Evolutionary conservation across 2,888 invertebrate species (phyloP), one percentile per base, ranked within the genome.

Genomic region (Clitarchus hookeri): DNA sequence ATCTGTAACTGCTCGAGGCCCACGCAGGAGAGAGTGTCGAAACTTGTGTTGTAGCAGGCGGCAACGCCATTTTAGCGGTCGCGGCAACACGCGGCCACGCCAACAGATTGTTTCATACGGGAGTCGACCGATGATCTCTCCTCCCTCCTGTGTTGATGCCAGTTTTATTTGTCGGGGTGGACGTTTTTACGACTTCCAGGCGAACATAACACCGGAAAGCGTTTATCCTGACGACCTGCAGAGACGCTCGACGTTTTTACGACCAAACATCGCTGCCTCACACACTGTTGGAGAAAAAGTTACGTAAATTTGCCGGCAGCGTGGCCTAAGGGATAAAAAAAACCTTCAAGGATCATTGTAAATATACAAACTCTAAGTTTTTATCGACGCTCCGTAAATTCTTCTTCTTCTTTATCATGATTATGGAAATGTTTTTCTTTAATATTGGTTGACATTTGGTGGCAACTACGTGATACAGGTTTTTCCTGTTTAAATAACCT

Each of bases 181-280:
- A 65, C n/a, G 19, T 65, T 23, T 65, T 65, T 65, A 65, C 65
- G n/a, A 19, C 65, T 65, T 65, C 19, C 65, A 65, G 65, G 8
- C 65, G 65, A n/a, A 65, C 65, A n/a, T 23, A 65, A 65, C 65
- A 16, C 65, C 65, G 65, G 65, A 65, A 65, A 65, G 65, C 65
- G 65, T 65, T 16, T n/a, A n/a, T 65, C 65, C 23, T 65, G 65
- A 65, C 65, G n/a, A n/a, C 65, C 12, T n/a, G 16, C 65, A n/a
- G 65, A 65, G 65, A n/a, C 65, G 19, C 65, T 1, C 65, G 65
- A 65, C 65, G 16, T 65, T 19, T 65, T 65, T 65, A 65, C 65
- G 65, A 65, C 65, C 65, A 23, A 19, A 65, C 65, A 65, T 65
- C 65, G 65, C 65, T 65, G 19, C 65, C 65, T 3, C 65, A n/a